Conservation (phyloP, 2,888 invertebrate genomes). For the Aleiodes alternator region DNA sequence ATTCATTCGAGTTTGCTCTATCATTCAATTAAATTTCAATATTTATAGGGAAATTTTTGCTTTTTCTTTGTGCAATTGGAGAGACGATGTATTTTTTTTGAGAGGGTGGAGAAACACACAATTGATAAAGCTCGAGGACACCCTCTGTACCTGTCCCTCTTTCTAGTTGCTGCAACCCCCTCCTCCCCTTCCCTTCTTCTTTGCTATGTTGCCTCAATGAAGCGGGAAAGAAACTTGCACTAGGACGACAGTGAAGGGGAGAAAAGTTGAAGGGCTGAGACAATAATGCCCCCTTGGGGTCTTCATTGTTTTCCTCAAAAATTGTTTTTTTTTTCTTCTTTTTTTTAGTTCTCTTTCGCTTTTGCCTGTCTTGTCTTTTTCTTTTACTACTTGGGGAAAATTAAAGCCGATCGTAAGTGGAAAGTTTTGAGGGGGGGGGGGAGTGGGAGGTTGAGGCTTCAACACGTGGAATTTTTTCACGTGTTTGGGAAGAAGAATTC, state of each 20-base stretch:
- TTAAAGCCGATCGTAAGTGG: slow-evolving; percentile 29
- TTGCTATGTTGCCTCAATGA: background rate
- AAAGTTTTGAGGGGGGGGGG: background rate
- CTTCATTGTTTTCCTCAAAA: slow-evolving; percentile 27
- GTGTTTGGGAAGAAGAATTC: no score
- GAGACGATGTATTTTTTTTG: no score
- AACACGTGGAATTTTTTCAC: slow-evolving; percentile 26
- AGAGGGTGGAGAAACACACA: no score
- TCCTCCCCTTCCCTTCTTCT: background rate
- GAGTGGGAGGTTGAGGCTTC: background rate
- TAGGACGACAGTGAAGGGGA: slow-evolving; percentile 30
- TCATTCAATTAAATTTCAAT: no score
- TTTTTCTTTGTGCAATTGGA: no score
- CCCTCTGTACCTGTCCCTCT: slow-evolving; percentile 6
- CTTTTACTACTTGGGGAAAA: background rate
- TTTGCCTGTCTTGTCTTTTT: background rate
- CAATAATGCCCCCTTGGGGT: slow-evolving; percentile 35
- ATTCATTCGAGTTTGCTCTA: no score
- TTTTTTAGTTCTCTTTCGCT: background rate
- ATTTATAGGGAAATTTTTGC: no score
- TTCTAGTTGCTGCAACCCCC: background rate
- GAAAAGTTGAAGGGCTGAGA: slow-evolving; percentile 33
- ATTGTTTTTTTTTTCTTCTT: background rate
- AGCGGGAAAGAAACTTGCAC: slow-evolving; percentile 16
- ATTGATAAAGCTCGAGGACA: background rate